Conservation (phyloP, 2,113 vertebrate species). For the Perca fluviatilis region DNA sequence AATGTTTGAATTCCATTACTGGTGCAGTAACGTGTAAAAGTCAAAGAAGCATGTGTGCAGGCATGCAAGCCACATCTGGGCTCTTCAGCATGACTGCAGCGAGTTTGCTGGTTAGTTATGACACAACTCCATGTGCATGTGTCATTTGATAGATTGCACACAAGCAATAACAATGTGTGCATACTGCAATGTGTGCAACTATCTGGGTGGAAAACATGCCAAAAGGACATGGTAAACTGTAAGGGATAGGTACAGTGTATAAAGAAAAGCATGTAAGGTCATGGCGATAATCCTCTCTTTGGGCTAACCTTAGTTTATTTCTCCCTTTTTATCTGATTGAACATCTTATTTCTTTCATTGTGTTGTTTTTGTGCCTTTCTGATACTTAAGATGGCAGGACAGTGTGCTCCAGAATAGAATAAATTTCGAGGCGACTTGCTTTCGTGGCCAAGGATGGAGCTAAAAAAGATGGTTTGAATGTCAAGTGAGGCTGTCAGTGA, state of each 20-base stretch:
- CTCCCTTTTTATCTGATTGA: slow-evolving; percentile 14
- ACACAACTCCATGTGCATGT: slow-evolving; percentile 41
- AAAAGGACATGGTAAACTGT: slow-evolving; percentile 20
- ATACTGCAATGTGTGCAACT: slow-evolving; percentile 30
- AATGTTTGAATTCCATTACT: slow-evolving; percentile 61
- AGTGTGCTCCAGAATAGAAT: slow-evolving; percentile 35
- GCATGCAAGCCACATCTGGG: slow-evolving; percentile 54
- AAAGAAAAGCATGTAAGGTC: slow-evolving; percentile 42
- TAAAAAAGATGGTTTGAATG: slow-evolving; percentile 38
- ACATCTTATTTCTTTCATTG: slow-evolving; percentile 24
- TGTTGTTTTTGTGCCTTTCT: slow-evolving; percentile 29
- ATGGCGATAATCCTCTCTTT: slow-evolving; percentile 56
- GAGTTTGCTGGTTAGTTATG: slow-evolving; percentile 50
- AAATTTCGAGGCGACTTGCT: slow-evolving; percentile 15
- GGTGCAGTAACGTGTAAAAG: slow-evolving; percentile 47
- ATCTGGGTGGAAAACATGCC: slow-evolving; percentile 20
- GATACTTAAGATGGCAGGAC: slow-evolving; percentile 32
- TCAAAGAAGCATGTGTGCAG: slow-evolving; percentile 36
- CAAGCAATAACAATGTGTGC: slow-evolving; percentile 39
- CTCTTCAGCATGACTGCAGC: slow-evolving; percentile 39
- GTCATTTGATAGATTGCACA: slow-evolving; percentile 38
- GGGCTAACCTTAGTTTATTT: slow-evolving; percentile 44
- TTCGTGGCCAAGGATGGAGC: slow-evolving; percentile 19
- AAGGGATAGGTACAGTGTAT: slow-evolving; percentile 24
- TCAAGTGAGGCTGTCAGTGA: slow-evolving; percentile 49